Conservation (phyloP, 2,797 vertebrate species). For the Aphelocoma californica region DNA sequence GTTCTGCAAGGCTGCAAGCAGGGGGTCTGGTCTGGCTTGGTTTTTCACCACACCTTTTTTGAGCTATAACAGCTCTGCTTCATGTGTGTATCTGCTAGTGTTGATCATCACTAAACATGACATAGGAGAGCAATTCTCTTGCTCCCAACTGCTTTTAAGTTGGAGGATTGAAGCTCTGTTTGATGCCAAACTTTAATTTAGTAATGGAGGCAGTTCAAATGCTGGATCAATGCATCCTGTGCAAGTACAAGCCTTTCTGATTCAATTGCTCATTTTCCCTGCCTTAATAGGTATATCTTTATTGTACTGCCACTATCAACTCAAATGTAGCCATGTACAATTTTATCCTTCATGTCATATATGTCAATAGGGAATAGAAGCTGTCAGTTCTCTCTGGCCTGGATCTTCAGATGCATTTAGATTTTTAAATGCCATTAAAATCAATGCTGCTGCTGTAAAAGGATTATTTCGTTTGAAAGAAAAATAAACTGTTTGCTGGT, state of each 20-base stretch:
- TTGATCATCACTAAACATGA: not conserved
- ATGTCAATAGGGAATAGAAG: not conserved
- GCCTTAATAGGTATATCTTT: not conserved
- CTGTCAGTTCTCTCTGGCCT: not conserved
- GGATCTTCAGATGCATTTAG: not conserved
- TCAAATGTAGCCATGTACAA: not conserved
- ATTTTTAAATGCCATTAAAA: constrained; percentile 28
- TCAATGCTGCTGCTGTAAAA: not conserved
- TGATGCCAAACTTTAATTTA: not conserved
- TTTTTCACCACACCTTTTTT: not conserved
- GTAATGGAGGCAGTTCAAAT: not conserved
- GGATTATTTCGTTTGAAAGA: not conserved
- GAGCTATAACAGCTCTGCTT: not conserved
- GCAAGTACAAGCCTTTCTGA: not conserved
- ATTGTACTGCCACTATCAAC: not conserved
- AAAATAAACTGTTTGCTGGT: not conserved
- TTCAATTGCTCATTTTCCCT: constrained; percentile 14
- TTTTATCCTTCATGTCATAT: not conserved
- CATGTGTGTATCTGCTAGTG: accelerated
- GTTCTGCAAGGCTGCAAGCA: not conserved
- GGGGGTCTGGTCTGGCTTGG: not conserved
- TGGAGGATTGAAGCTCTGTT: not conserved
- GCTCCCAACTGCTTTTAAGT: not conserved
- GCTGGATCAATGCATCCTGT: not conserved
- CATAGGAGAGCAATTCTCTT: not conserved